Conservation (phyloP, 2,797 vertebrate genomes). For the Sebastes flavidus region DNA sequence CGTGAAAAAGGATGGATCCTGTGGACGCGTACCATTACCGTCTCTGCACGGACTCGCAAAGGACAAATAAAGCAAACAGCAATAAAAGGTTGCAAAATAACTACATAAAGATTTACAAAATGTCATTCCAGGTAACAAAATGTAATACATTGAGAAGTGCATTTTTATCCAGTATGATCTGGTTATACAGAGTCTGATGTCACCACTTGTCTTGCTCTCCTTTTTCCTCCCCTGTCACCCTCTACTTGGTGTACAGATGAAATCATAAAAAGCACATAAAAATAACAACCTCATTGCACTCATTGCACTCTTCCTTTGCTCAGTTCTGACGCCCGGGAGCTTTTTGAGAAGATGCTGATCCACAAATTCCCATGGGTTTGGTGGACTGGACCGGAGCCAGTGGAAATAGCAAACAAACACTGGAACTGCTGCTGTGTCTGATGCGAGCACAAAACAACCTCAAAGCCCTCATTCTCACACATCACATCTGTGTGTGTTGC, state of each 20-base stretch:
- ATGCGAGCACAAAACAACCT: conserved; percentile 70
- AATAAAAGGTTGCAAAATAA: background rate
- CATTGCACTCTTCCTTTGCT: conserved; percentile 44
- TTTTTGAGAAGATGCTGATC: conserved; percentile 79
- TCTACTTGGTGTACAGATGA: conserved; percentile 8
- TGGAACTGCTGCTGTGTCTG: conserved; percentile 65
- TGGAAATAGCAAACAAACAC: conserved; percentile 78
- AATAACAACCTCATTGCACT: conserved; percentile 47
- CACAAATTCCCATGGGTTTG: conserved; percentile 78
- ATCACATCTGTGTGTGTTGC: conserved; percentile 48
- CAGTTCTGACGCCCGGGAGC: conserved; percentile 56
- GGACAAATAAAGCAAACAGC: background rate
- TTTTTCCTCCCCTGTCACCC: background rate
- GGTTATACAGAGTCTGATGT: conserved; percentile 2
- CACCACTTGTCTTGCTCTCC: background rate
- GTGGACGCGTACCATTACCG: too few relatives aligned
- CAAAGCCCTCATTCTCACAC: conserved; percentile 70
- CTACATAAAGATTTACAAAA: background rate
- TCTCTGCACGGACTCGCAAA: background rate
- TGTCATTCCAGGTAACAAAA: background rate
- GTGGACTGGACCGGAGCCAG: conserved; percentile 72
- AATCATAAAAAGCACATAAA: conserved; percentile 41
- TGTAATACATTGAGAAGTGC: background rate
- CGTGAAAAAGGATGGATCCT: too few relatives aligned
- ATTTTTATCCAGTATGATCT: background rate